Conservation (phyloP, 2,113 vertebrate species). For the Hippocampus mohnikei region DNA sequence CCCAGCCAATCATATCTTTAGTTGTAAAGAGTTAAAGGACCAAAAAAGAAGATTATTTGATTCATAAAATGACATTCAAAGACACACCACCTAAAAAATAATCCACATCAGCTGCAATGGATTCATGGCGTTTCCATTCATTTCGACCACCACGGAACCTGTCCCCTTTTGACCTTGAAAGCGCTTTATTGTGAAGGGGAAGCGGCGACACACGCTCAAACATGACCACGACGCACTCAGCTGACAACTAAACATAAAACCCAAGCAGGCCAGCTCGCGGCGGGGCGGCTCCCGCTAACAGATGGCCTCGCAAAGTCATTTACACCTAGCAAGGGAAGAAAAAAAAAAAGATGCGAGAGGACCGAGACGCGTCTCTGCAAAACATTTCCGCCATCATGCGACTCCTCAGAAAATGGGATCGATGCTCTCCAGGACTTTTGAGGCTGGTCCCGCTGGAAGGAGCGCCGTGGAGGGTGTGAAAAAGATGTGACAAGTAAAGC, state of each 20-base stretch:
- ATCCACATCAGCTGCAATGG: too few species aligned
- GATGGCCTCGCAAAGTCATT: conserved; percentile 73
- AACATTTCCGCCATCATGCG: background rate
- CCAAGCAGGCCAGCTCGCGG: conserved; percentile 69
- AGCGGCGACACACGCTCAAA: conserved; percentile 11
- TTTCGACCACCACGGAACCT: background rate
- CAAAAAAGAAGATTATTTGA: too few species aligned
- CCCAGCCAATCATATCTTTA: too few species aligned
- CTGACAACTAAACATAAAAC: conserved; percentile 28
- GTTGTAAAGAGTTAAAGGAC: too few species aligned
- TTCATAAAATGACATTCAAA: too few species aligned
- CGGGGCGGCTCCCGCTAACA: conserved; percentile 67
- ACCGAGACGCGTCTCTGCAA: background rate
- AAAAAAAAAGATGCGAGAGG: background rate
- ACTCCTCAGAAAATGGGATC: background rate
- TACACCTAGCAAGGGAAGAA: conserved; percentile 56
- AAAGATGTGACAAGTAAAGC: conserved; percentile 43
- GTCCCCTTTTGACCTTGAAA: background rate
- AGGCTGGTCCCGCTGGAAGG: conserved; percentile 31
- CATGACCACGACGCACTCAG: background rate
- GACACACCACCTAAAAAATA: too few species aligned
- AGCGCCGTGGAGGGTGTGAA: conserved; percentile 21
- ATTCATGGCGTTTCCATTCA: too few species aligned
- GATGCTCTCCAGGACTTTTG: background rate
- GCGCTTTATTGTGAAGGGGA: conserved; percentile 17